A percentile compares a stretch with the other conserved stretches of the same genome.
Evolutionary conservation across 1,140 invertebrate species (phyloP).

Genomic region (Orius laevigatus): DNA sequence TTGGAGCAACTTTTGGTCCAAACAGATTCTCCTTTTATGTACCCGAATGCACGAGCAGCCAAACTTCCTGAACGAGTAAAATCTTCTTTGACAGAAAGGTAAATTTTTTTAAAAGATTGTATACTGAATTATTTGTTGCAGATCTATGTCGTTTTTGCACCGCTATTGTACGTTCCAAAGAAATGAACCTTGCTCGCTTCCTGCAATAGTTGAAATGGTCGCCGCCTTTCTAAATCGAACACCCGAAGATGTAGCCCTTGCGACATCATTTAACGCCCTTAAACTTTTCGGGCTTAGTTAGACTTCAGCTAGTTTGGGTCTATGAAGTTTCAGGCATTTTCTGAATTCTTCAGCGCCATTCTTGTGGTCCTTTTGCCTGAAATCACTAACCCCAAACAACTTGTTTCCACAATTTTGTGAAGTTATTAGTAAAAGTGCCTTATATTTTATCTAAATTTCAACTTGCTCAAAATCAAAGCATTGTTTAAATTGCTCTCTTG

Average conservation of each 20-base stretch:
- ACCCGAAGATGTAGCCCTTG: conserved; percentile 78
- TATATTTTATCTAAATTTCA: no score
- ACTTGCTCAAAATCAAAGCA: no score
- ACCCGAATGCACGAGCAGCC: conserved; percentile 83
- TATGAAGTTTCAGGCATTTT: no score
- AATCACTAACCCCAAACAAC: no score
- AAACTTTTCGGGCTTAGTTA: conserved; percentile 66
- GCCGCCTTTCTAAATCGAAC: conserved; percentile 73
- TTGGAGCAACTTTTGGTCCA: conserved; percentile 74
- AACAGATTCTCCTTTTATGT: conserved; percentile 91
- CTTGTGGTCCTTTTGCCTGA: no score
- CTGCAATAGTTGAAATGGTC: conserved; percentile 84
- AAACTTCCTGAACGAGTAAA: conserved; percentile 77
- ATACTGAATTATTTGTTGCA: conserved; percentile 23
- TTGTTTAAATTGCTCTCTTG: no score
- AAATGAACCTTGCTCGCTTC: conserved; percentile 87
- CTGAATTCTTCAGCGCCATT: no score
- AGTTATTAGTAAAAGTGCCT: no score
- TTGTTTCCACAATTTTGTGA: no score
- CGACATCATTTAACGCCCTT: conserved; percentile 83
- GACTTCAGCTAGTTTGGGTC: no score
- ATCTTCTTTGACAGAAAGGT: conserved; percentile 71
- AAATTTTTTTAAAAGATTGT: conserved; percentile 14
- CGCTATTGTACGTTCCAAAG: conserved; percentile 88
- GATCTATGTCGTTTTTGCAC: conserved; percentile 44